These are phyloP conservation scores for Megaceryle torquata DNA, from an alignment of 2,113 vertebrate species.

Conservation along the genomic window DNA sequence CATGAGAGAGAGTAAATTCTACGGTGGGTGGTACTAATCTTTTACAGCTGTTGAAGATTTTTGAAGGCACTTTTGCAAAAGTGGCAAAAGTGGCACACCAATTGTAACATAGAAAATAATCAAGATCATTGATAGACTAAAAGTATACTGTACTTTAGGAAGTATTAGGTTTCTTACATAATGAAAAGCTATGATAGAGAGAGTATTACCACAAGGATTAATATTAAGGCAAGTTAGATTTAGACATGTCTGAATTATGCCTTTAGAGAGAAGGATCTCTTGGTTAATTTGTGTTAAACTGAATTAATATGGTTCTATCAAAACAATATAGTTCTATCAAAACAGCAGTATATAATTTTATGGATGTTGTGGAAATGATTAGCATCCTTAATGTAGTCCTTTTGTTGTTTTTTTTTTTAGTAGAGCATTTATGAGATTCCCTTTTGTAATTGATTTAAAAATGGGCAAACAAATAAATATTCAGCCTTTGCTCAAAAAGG, in stretches of 20 bases:
- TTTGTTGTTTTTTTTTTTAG: neutral
- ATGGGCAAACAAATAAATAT: neutral
- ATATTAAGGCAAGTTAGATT: constrained; percentile 7
- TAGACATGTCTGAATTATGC: neutral
- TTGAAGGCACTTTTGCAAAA: neutral
- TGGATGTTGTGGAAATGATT: neutral
- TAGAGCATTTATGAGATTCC: neutral
- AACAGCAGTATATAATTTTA: neutral
- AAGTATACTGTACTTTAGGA: neutral
- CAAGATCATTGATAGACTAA: neutral
- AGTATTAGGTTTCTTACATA: neutral
- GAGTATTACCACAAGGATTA: neutral
- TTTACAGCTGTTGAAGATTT: neutral
- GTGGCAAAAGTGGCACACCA: neutral
- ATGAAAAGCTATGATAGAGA: neutral
- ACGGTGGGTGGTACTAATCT: neutral
- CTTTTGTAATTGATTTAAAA: neutral
- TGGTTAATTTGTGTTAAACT: neutral
- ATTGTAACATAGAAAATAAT: neutral
- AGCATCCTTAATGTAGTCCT: neutral
- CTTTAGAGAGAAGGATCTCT: neutral
- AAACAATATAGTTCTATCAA: neutral
- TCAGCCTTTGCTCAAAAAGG: neutral
- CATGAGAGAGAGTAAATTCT: neutral
- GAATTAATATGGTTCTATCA: neutral